Percentiles rank a stretch among this genome's conserved stretches.
Evolutionary conservation across 2,888 invertebrate species (phyloP).

Genomic region (Drosophila robusta): DNA sequence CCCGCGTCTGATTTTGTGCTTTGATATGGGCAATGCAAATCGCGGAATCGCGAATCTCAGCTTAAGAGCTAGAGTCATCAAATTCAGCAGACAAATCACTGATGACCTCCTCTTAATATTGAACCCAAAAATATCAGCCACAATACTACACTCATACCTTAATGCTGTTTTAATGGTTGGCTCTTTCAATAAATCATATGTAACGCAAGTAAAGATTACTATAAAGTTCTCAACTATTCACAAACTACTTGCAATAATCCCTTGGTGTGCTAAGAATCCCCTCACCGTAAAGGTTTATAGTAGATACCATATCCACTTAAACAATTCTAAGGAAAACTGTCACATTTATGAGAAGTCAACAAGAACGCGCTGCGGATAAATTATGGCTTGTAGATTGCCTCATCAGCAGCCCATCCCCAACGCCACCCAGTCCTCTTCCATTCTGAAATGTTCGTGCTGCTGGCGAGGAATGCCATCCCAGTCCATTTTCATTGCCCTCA

Average conservation of each 20-base stretch:
- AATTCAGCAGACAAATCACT: too few species aligned
- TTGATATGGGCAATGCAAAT: too few species aligned
- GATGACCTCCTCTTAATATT: too few species aligned
- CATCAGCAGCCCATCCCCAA: slow-evolving; percentile 25
- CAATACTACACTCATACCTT: too few species aligned
- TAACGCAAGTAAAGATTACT: too few species aligned
- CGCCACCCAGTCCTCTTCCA: slow-evolving; percentile 1
- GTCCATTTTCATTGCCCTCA: slow-evolving; percentile 67
- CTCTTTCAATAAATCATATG: too few species aligned
- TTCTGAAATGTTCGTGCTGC: not conserved
- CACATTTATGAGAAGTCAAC: slow-evolving; percentile 43
- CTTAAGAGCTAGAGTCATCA: too few species aligned
- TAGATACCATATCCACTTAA: slow-evolving; percentile 25
- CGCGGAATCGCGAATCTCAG: too few species aligned
- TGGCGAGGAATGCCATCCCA: slow-evolving; percentile 49
- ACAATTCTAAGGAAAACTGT: slow-evolving; percentile 44
- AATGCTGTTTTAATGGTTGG: too few species aligned
- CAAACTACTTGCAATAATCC: slow-evolving; percentile 27
- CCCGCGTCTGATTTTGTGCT: too few species aligned
- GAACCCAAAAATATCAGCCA: too few species aligned
- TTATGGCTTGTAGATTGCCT: slow-evolving; percentile 48
- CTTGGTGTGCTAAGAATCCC: slow-evolving; percentile 22
- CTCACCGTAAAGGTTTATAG: slow-evolving; percentile 25
- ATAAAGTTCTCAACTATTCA: not conserved
- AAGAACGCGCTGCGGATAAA: slow-evolving; percentile 48